phyloP scores from a whole-genome alignment of 1,140 invertebrate genomes.

The Temnothorax longispinosus region DNA sequence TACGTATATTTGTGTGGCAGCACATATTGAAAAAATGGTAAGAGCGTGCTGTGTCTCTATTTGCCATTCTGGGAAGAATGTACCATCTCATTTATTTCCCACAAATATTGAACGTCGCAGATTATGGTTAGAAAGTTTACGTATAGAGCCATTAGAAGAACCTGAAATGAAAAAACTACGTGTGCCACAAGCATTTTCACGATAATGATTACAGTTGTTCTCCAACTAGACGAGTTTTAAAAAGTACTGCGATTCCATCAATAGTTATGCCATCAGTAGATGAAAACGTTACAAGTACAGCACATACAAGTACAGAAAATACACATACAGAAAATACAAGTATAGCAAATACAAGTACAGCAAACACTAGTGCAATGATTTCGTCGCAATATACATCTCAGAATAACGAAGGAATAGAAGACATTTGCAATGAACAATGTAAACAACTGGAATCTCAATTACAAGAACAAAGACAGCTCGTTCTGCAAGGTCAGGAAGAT shows the following conservation, averaged over 20 bases:
- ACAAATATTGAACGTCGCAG: neutral
- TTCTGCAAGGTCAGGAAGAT: neutral
- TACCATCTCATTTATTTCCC: neutral
- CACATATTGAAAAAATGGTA: slow-evolving; percentile 24
- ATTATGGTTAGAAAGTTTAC: neutral
- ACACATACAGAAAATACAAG: too few relatives aligned
- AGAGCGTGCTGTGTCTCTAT: neutral
- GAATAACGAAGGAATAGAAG: neutral
- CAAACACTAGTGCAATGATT: neutral
- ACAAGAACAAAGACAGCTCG: neutral
- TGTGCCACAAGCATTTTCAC: slow-evolving; percentile 5
- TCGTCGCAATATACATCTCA: neutral
- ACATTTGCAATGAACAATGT: neutral
- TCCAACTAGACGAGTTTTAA: neutral
- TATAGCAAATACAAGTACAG: neutral
- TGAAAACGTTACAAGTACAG: neutral
- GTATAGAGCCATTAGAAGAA: neutral
- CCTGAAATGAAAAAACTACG: neutral
- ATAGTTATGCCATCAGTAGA: neutral
- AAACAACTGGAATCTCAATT: neutral
- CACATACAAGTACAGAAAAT: too few relatives aligned
- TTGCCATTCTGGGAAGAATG: neutral
- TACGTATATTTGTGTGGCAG: too few relatives aligned
- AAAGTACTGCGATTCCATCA: neutral
- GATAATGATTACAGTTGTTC: neutral